Evolutionary conservation across 1,140 invertebrate species (phyloP).

Genomic region (Bicyclus anynana): DNA sequence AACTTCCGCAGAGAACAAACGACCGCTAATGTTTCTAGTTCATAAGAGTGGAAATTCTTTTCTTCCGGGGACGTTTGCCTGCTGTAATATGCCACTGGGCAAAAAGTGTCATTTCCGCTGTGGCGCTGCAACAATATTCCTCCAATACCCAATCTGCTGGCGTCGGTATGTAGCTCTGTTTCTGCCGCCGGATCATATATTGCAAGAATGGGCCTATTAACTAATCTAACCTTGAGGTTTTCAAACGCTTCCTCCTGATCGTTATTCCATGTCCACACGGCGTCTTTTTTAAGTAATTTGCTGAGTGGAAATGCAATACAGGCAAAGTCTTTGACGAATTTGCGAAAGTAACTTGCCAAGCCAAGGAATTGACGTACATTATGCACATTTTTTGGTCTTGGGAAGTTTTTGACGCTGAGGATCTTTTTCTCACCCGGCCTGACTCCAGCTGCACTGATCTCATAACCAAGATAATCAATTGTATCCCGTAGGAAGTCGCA

Average conservation of each 20-base stretch:
- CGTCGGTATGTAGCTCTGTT: slow-evolving; percentile 13
- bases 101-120: background rate
- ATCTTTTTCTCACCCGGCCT: slow-evolving; percentile 10
- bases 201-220: slow-evolving; percentile 8
- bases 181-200: slow-evolving; percentile 12
- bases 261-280: slow-evolving; percentile 11
- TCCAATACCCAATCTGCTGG: slow-evolving; percentile 13
- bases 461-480: slow-evolving; percentile 6
- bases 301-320: slow-evolving; percentile 33
- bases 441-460: slow-evolving; percentile 1
- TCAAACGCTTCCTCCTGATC: slow-evolving; percentile 14
- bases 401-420: slow-evolving; percentile 16
- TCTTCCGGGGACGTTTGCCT: slow-evolving; percentile 8
- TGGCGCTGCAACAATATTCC: slow-evolving; percentile 7
- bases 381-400: slow-evolving; percentile 28
- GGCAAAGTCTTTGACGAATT: slow-evolving; percentile 33
- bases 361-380: slow-evolving; percentile 26
- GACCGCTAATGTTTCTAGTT: slow-evolving; percentile 8
- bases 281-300: slow-evolving; percentile 29
- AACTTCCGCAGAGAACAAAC: slow-evolving; percentile 2
- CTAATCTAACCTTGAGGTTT: slow-evolving; percentile 2
- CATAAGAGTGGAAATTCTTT: slow-evolving; percentile 3
- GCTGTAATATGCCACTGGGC: slow-evolving; percentile 8
- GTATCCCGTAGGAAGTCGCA: slow-evolving; percentile 6
- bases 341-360: slow-evolving; percentile 11